Base-by-base conservation (phyloP, 1,140 invertebrate genomes). In the Sycophila sp. region DNA sequence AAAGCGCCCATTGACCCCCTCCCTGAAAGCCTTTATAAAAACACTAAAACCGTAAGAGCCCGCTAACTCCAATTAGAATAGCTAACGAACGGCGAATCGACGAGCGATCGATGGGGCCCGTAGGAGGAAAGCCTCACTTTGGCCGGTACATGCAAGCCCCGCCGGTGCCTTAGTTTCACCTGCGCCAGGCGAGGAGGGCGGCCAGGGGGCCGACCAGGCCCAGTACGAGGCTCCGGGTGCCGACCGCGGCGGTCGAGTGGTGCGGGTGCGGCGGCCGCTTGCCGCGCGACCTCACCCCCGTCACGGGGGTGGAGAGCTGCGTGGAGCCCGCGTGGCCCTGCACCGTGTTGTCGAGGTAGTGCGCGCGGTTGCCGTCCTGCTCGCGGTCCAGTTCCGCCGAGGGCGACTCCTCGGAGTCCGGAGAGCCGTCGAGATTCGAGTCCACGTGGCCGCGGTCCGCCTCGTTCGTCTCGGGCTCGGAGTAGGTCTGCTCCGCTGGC, bases 301-400 rank as follows among this genome's bases (percentile, higher is more conserved):
- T 36, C 19, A 24, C 2, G 0, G 47, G 19, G 1, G 38, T 51
- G 7, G 65, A 53, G 6, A 40, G 10, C 60, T 36, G 71, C 26
- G 49, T 66, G 51, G 72, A 73, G n/a, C 74, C 73, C 11, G 75
- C 49, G 6, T 80, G 78, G 0, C 78, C 74, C 32, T 77, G 71
- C 2, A 77, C 66, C 24, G 76, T 73, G 53, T 81, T 81, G 59
- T 82, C 81, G 15, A 80, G 62, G 7, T 75, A 59, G 17, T 67
- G 58, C 0, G 62, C 55, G 40, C 73, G 77, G 69, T 77, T 81
- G 38, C 80, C 15, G 76, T 22, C 24, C 42, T 47, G 53, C 45
- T 80, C 81, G 10, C 26, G 64, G 6, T 67, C 38, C 10, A 45
- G 10, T 10, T 38, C 17, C 34, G n/a, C 51, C 22, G 53, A 19